Evolutionary conservation across 2,113 vertebrate genomes (phyloP).

Genomic region (Gambusia holbrooki): DNA sequence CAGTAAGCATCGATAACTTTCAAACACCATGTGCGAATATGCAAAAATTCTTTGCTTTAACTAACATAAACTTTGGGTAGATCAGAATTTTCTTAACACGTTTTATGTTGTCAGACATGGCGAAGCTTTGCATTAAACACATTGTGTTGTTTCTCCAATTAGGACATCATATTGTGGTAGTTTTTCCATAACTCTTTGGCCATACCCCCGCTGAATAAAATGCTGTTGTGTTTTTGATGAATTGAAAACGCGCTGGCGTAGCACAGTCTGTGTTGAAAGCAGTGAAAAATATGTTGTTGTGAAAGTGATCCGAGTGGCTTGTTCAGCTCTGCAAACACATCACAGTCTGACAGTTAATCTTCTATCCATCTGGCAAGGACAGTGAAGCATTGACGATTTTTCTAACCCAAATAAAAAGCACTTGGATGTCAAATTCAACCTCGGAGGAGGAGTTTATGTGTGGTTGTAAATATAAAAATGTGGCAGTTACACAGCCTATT

Average conservation of each 20-base stretch:
- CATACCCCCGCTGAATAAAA: conserved; percentile 2
- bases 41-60: neutral
- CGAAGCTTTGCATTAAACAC: neutral
- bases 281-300: conserved; percentile 36
- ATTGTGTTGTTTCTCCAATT: neutral
- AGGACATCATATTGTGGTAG: neutral
- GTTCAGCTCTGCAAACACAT: conserved; percentile 17
- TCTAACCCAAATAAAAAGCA: conserved; percentile 11
- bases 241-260: conserved; percentile 5
- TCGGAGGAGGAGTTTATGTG: neutral
- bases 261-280: conserved; percentile 20
- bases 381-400: conserved; percentile 7
- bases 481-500: conserved; percentile 2
- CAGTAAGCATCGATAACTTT: neutral
- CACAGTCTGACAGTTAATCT: conserved; percentile 25
- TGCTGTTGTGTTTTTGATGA: conserved; percentile 3
- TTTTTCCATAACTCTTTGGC: conserved; percentile 12
- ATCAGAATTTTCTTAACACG: neutral
- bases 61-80: neutral
- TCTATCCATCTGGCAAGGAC: conserved; percentile 19
- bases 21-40: conserved; percentile 26
- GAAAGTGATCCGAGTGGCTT: conserved; percentile 32
- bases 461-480: neutral
- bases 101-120: neutral
- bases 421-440: conserved; percentile 5